These are phyloP conservation scores for Thermophis baileyi DNA, from an alignment of 2,113 vertebrate species.

Conservation along the genomic window DNA sequence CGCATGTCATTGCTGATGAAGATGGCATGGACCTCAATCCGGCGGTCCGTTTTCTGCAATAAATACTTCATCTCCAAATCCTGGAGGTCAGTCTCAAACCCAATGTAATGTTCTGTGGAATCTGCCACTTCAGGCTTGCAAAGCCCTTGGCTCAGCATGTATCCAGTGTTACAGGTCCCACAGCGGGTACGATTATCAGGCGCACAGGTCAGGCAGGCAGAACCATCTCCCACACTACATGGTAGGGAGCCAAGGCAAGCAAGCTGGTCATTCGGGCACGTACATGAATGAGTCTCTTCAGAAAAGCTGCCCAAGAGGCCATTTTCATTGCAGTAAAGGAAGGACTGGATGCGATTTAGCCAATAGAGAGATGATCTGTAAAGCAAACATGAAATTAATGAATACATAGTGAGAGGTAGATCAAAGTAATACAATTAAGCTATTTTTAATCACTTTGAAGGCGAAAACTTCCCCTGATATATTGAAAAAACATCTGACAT, in stretches of 20 bases:
- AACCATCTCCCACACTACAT: constrained; percentile 82
- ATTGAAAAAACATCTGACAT: not conserved
- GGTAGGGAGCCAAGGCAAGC: constrained; percentile 82
- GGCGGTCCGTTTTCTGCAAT: constrained; percentile 85
- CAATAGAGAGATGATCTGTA: constrained; percentile 87
- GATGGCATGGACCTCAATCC: constrained; percentile 93
- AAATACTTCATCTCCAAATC: constrained; percentile 91
- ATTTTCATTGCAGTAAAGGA: constrained; percentile 94
- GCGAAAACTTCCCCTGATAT: not conserved
- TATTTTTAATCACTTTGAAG: not conserved
- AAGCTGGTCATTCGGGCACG: constrained; percentile 85
- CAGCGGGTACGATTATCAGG: constrained; percentile 92
- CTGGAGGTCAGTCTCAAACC: constrained; percentile 94
- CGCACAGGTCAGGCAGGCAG: constrained; percentile 80
- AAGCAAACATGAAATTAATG: constrained; percentile 18
- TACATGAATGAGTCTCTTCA: constrained; percentile 88
- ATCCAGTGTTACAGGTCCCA: constrained; percentile 86
- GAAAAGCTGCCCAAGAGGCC: constrained; percentile 91
- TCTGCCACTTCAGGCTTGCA: constrained; percentile 93
- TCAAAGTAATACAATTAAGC: accelerated
- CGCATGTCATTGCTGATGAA: constrained; percentile 99
- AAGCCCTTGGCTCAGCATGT: constrained; percentile 83
- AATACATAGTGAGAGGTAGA: not conserved
- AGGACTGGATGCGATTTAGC: constrained; percentile 90
- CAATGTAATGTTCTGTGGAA: constrained; percentile 92